Evolutionary conservation across 2,888 invertebrate species (phyloP), one percentile per base, ranked within the genome.

Genomic region (Pristionchus fissidentatus): DNA sequence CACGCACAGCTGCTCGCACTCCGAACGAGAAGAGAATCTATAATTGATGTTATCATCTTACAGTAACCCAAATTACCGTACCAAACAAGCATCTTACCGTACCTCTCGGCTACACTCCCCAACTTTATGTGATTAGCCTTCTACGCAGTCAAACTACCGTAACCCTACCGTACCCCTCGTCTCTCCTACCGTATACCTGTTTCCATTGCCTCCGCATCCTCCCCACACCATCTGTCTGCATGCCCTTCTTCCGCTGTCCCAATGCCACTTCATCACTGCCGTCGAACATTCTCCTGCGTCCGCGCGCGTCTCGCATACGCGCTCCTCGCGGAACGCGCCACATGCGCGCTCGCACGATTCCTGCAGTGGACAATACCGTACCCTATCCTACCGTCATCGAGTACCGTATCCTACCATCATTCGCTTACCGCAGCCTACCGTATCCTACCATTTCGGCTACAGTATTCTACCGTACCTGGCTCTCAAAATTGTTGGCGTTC

Each of bases 401-500:
- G 26, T 49, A 43, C 46, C 8, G 19, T 29, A 29, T 26, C 19
- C 26, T 19, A 41, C 41, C n/a, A 38, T 66, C 38, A 1, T 19
- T 29, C 35, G 62, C 15, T 32, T 29, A 15, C 73, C 10, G 29
- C 5, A 19, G 15, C 2, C 2, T 22, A 29, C 73, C 10, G 43
- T 8, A 8, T 19, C 32, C 55, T 3, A 52, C 62, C n/a, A 26
- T n/a, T 26, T n/a, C 19, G 8, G 22, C 90, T 88, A 35, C 88
- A 85, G 85, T 94, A 92, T 89, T 96, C 97, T 77, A 95, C 95
- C 70, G 94, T 93, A 92, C 95, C 94, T 86, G 66, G 0, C 94
- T 94, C 13, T 92, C 92, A 93, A 95, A 97, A 93, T 96, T 95
- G 92, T 97, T 97, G 29, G 94, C 95, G 92, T 98, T 98, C 82